phyloP scores from a whole-genome alignment of 2,797 vertebrate genomes.

The Carcharodon carcharias region DNA sequence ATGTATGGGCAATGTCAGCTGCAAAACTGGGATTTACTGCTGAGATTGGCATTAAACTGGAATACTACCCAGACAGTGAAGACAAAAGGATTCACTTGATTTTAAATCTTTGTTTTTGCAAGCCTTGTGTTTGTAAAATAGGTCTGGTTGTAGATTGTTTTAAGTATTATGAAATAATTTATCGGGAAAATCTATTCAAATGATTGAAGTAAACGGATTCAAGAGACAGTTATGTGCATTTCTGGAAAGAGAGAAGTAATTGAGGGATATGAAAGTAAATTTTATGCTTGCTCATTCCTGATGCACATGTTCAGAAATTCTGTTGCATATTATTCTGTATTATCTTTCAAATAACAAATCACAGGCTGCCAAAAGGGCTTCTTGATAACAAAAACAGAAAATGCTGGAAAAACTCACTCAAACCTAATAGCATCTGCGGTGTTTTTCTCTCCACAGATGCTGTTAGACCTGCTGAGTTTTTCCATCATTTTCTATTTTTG shows the following conservation, averaged over 20 bases:
- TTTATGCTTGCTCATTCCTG: neutral
- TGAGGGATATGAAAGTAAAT: neutral
- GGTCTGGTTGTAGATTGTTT: neutral
- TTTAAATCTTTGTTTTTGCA: neutral
- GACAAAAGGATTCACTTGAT: neutral
- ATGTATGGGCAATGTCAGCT: neutral
- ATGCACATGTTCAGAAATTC: neutral
- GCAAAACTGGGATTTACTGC: neutral
- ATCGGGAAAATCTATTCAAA: neutral
- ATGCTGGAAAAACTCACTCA: no score
- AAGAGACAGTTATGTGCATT: neutral
- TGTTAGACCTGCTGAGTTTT: no score
- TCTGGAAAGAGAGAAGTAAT: neutral
- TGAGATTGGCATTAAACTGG: neutral
- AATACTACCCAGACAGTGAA: neutral
- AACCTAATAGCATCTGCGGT: no score
- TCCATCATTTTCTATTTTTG: no score
- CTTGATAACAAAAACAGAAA: neutral
- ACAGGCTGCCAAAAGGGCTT: neutral
- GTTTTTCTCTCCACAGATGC: no score
- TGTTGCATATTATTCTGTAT: no score
- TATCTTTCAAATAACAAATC: neutral
- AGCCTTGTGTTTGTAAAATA: neutral
- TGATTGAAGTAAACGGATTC: neutral
- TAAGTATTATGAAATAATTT: neutral